Conservation (phyloP, 2,113 vertebrate species). For the Alectura lathami region DNA sequence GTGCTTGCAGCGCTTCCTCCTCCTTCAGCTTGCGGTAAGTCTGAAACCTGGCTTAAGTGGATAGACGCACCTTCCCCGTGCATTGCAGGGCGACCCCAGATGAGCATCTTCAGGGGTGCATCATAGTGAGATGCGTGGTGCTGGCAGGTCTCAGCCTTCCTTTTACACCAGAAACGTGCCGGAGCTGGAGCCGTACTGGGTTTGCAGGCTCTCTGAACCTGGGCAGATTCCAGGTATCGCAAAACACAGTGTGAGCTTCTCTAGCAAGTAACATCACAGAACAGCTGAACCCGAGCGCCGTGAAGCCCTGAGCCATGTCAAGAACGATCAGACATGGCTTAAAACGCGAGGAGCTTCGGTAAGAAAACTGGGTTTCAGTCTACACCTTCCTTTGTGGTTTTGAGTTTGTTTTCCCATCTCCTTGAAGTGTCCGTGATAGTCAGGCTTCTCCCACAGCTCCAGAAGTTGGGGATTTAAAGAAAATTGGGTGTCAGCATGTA, state of each 20-base stretch:
- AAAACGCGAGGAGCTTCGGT: background rate
- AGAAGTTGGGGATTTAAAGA: background rate
- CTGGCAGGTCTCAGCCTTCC: background rate
- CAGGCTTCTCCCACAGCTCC: background rate
- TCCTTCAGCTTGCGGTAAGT: background rate
- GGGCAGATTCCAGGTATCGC: background rate
- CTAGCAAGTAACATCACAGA: background rate
- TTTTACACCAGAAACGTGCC: background rate
- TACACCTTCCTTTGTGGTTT: background rate
- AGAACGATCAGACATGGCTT: background rate
- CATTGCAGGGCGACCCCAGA: background rate
- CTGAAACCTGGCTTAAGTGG: background rate
- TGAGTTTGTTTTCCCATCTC: background rate
- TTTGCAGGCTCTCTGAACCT: background rate
- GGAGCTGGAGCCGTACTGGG: background rate
- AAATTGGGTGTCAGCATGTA: background rate
- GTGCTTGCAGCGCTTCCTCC: background rate
- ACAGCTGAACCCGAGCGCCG: background rate
- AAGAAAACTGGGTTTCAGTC: background rate
- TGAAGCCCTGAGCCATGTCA: background rate
- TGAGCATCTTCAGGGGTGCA: rapidly evolving
- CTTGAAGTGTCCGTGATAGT: background rate
- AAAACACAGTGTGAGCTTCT: background rate
- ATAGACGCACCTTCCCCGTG: background rate
- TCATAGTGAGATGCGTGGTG: rapidly evolving